These are phyloP conservation scores for Epiblema foenella DNA, from an alignment of 2,888 invertebrate genomes.

Conservation along the genomic window DNA sequence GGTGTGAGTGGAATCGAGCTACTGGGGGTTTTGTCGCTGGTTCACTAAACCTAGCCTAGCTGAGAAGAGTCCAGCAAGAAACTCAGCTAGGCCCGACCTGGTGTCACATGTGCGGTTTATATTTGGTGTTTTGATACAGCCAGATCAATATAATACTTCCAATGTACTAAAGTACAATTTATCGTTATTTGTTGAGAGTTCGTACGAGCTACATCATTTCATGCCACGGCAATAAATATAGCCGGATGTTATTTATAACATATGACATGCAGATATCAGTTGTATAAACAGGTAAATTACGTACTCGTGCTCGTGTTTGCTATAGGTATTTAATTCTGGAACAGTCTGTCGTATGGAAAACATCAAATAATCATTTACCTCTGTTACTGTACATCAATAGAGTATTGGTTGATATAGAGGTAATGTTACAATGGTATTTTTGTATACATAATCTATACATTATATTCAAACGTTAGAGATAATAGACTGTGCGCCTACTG, in stretches of 20 bases:
- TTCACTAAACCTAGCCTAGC: no score
- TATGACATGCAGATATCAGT: not conserved
- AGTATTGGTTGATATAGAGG: not conserved
- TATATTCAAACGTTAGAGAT: not conserved
- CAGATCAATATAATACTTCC: no score
- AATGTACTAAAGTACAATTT: no score
- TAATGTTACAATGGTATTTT: not conserved
- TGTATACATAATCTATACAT: not conserved
- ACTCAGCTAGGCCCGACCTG: no score
- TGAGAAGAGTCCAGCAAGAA: no score
- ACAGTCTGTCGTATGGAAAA: not conserved
- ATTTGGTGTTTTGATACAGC: not conserved
- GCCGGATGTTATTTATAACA: slow-evolving; percentile 27
- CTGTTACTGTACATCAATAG: not conserved
- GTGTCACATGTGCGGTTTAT: not conserved
- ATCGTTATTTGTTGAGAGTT: slow-evolving; percentile 6
- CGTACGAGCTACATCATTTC: not conserved
- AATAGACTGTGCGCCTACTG: no score
- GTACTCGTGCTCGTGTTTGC: no score
- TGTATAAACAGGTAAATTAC: not conserved
- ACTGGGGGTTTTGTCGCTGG: no score
- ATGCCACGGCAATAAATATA: slow-evolving; percentile 7
- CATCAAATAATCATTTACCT: not conserved
- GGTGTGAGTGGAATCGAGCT: no score
- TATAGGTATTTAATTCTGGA: not conserved